These are phyloP conservation scores for Drosophila hydei DNA, from an alignment of 1,140 invertebrate genomes.

Conservation along the genomic window DNA sequence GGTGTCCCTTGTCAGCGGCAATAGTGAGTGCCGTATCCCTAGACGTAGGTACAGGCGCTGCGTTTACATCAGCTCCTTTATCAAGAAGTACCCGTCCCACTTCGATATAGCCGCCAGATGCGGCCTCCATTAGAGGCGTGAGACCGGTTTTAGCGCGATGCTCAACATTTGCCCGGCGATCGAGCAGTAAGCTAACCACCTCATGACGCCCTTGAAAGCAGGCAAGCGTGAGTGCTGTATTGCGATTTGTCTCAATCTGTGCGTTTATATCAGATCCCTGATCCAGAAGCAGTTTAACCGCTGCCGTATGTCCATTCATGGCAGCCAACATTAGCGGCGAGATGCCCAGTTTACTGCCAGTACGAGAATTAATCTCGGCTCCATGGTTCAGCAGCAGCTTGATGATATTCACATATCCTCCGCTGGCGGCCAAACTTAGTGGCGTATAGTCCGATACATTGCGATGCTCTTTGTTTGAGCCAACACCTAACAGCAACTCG, in stretches of 20 bases:
- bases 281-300: slow-evolving; percentile 95
- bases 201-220: slow-evolving; percentile 99
- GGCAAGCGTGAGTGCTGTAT: slow-evolving; percentile 98
- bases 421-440: slow-evolving; percentile 97
- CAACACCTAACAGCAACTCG: slow-evolving; percentile 93
- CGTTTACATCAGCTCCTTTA: slow-evolving; percentile 99
- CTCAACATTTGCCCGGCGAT: slow-evolving; percentile 99
- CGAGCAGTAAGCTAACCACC: slow-evolving; percentile 97
- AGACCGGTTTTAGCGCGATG: slow-evolving; percentile 99
- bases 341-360: slow-evolving; percentile 98
- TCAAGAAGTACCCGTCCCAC: slow-evolving; percentile 97
- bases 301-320: slow-evolving; percentile 99
- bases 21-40: slow-evolving; percentile 99
- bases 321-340: slow-evolving; percentile 99
- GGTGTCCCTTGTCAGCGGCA: slow-evolving; percentile 99
- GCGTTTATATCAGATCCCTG: slow-evolving; percentile 99
- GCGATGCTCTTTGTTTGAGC: slow-evolving; percentile 99
- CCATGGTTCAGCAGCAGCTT: slow-evolving; percentile 95
- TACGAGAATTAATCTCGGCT: slow-evolving; percentile 99
- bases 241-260: slow-evolving; percentile 99
- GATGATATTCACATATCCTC: slow-evolving; percentile 99
- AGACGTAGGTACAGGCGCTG: slow-evolving; percentile 98
- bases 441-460: slow-evolving; percentile 99
- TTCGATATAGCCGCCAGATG: slow-evolving; percentile 99
- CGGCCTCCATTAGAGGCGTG: slow-evolving; percentile 99